Evolutionary conservation across 2,113 vertebrate species (phyloP), one percentile per base, ranked within the genome.

Genomic region (Mus musculus): DNA sequence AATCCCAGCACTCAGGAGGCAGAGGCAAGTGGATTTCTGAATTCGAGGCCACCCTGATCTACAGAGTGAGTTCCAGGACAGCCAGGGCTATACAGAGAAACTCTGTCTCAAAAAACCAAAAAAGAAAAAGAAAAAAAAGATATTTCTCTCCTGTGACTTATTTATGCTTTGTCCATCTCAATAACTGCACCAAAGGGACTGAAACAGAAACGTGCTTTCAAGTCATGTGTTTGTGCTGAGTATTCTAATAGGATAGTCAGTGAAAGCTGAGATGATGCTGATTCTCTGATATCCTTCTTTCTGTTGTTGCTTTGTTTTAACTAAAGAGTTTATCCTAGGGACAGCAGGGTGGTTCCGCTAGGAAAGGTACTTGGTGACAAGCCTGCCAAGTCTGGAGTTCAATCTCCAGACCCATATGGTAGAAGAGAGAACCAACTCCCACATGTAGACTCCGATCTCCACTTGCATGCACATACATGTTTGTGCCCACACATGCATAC

Each of bases 151-250:
- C 81, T 92, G 42, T 95, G 61, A 65, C 71, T 63, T 80, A 12
- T 89, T 84, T 94, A 69, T 42, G 65, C 76, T 93, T 95, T 87
- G 72, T 59, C 9, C 78, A 16, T 97, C 73, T 78, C 54, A 90
- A 24, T 75, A 76, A 65, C 52, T 93, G 54, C 3, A 46, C 63
- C n/a, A 88, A 46, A 90, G 16, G 42, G n/a, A 33, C 65, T 90
- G 71, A 96, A 95, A 80, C 77, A 92, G 73, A 75, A 36, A 86
- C 94, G 22, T 67, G 52, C 88, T 93, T 92, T 78, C 96, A 5
- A 56, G 28, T 82, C n/a, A 65, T 65, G 33, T 93, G 54, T 59
- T 95, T 94, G 94, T 95, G 61, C 56, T 80, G 30, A 85, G 5
- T 11, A 61, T 59, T 96, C 30, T 81, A 56, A 63, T 56, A 94